A percentile compares a stretch with the other conserved stretches of the same genome.
Conservation (phyloP, 2,797 vertebrate genomes). For the Micromesistius poutassou region DNA sequence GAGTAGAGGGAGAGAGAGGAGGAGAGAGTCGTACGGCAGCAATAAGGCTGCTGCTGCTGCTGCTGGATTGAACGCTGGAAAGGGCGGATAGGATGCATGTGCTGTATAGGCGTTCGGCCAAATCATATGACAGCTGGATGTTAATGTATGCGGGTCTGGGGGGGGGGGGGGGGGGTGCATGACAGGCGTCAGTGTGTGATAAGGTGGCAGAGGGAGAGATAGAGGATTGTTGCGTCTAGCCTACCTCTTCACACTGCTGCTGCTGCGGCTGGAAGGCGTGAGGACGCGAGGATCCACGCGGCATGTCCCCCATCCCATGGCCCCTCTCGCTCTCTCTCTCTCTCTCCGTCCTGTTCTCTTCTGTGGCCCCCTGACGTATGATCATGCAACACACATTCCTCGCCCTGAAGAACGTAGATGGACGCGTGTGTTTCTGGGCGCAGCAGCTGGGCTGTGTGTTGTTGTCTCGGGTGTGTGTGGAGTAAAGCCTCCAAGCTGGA, state of each 20-base stretch:
- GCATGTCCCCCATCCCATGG: slow-evolving; percentile 15
- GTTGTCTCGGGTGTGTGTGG: not conserved
- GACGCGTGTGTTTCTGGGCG: not conserved
- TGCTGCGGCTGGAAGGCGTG: not conserved
- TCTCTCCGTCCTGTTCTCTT: not conserved
- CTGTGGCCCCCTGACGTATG: not conserved
- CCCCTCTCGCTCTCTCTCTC: not conserved
- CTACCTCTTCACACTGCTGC: not conserved
- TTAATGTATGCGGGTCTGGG: slow-evolving; percentile 18
- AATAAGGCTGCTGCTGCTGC: not conserved
- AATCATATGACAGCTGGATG: slow-evolving; percentile 2
- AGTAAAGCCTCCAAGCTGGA: not conserved
- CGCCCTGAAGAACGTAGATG: not conserved
- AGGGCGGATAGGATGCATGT: slow-evolving; percentile 54
- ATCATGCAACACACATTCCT: slow-evolving; percentile 1
- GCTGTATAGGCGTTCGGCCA: slow-evolving; percentile 47
- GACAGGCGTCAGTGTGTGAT: not conserved
- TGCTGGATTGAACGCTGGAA: not conserved
- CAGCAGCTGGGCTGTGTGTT: not conserved
- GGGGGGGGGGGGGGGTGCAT: not conserved
- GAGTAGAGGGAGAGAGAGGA: slow-evolving; percentile 33
- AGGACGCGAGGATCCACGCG: not conserved
- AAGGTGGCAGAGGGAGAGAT: not conserved
- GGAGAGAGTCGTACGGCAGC: no score
- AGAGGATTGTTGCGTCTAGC: not conserved